Evolutionary conservation across 2,797 vertebrate genomes (phyloP), one percentile per base, ranked within the genome.

Genomic region (Staurois parvus): DNA sequence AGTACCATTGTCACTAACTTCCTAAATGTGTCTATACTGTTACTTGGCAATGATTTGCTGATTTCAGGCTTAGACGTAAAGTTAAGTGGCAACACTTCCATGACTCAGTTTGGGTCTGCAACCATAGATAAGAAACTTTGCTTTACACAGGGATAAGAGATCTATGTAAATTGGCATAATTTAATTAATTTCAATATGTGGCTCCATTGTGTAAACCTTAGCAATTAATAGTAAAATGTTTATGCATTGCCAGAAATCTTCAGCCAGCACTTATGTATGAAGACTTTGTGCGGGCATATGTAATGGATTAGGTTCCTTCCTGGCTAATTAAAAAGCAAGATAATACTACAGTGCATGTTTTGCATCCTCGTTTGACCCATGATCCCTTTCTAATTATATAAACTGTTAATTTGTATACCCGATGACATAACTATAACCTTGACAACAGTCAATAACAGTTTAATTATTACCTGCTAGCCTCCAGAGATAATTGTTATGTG

Each of bases 301-400:
- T 30, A 82, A 45, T 30, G 62, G 59, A 83, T 83, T 78, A 56
- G 17, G 34, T 72, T 30, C 19, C 32, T 73, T 64, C 76, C 45
- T 37, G 52, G 40, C 30, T 74, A 83, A 66, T 56, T 48, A 69
- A 24, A 56, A 52, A 40, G 37, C 8, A 62, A 29, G 37, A 59
- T 67, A 28, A 17, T 30, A 64, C 42, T 79, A 26, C 42, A 26
- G 40, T 32, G 2, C 28, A 30, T 19, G 24, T 56, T 79, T 67
- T 37, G 24, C 17, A 66, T 45, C 69, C 77, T 69, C 29, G 26
- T 13, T 34, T 75, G 30, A 80, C 77, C 77, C 10, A 42, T 80
- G 84, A 75, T 85, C 62, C 59, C 68, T 74, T 37, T 52, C 37
- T 80, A 68, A 85, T 85, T 80, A 80, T 69, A 69, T 32, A 85